Percentiles rank a stretch among this genome's conserved stretches.
Evolutionary conservation across 2,888 invertebrate genomes (phyloP).

Genomic region (Trichopria drosophilae): DNA sequence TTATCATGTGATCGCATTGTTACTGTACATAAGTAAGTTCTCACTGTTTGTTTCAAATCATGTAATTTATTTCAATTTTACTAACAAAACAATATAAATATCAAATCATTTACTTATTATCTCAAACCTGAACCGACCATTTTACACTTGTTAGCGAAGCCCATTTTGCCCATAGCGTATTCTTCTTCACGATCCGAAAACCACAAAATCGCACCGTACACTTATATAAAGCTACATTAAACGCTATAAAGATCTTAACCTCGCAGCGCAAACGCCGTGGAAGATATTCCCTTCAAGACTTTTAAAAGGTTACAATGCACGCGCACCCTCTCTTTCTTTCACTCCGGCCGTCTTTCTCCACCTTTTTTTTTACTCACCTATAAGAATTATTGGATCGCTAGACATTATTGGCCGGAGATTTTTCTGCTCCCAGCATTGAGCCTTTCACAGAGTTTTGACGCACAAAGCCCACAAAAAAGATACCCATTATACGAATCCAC

Average conservation of each 20-base stretch:
- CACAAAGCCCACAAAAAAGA: conserved; percentile 44
- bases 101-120: no score
- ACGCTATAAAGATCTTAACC: neutral
- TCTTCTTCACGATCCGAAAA: no score
- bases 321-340: conserved; percentile 5
- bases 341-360: conserved; percentile 30
- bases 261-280: neutral
- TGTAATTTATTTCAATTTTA: no score
- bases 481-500: conserved; percentile 41
- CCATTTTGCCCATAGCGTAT: no score
- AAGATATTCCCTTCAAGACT: conserved; percentile 32
- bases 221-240: conserved; percentile 3
- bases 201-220: conserved; percentile 21
- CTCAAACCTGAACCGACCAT: no score
- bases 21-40: no score
- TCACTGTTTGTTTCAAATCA: no score
- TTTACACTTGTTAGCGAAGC: no score
- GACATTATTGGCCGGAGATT: conserved; percentile 47
- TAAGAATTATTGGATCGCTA: conserved; percentile 31
- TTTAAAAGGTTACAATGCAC: conserved; percentile 28
- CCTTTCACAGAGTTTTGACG: conserved; percentile 44
- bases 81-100: no score
- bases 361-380: conserved; percentile 3
- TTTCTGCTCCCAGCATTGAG: conserved; percentile 39
- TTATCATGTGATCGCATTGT: no score